Evolutionary conservation across 2,113 vertebrate genomes (phyloP), one percentile per base, ranked within the genome.

Genomic region (Silurus meridionalis): DNA sequence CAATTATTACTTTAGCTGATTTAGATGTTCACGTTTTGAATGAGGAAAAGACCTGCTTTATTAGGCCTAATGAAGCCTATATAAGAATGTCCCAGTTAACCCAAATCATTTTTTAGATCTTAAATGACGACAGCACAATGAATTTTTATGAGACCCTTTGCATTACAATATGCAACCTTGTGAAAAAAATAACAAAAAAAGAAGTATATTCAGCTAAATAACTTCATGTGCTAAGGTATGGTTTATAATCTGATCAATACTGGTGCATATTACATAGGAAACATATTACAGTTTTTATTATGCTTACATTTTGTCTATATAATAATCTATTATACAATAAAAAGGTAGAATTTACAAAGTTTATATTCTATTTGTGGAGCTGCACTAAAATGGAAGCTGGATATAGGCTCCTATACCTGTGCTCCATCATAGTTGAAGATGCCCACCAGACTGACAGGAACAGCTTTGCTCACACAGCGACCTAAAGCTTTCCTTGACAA

Each of bases 351-450:
- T 58, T 25, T 1, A 79, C 15, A 6, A 37, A 58, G 14, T 13
- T 25, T 37, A 37, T 37, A 37, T 58, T 28, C 53, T 4, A 58
- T 19, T 58, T 80, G 28, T 61, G 28, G 78, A 80, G 7, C 25
- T 13, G 25, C 17, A 64, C 71, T 7, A 5, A 81, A 79, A 75
- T 75, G 61, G 57, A 72, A 50, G 17, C 21, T 71, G 17, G 72
- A 80, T 13, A 46, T n/a, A 11, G 79, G 13, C 48, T n/a, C 28
- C 0, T 95, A 93, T 88, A 99, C 98, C 96, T 99, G 97, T 67
- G 98, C 98, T 0, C 98, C 98, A 17, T 99, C 98, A 0, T 99
- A 99, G 92, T 98, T 99, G 92, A 99, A 99, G 91, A 99, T 96
- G n/a, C 98, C 98, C 87, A 99, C 98, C 80, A 99, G 95, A 0